phyloP scores from a whole-genome alignment of 2,888 invertebrate genomes.

The Apantesis nais region DNA sequence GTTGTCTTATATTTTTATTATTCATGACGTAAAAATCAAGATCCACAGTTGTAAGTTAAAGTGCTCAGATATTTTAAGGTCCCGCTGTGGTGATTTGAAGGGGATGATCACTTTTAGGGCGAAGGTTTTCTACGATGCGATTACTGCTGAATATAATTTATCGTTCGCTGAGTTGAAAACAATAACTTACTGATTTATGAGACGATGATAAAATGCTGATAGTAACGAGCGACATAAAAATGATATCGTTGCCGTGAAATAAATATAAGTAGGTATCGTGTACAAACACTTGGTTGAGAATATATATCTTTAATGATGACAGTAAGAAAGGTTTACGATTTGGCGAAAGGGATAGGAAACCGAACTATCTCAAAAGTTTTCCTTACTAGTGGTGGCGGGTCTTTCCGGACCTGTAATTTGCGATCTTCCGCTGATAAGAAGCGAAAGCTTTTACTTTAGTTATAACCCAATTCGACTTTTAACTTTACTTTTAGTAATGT shows the following conservation, averaged over 20 bases:
- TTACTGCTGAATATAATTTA: constrained; percentile 13
- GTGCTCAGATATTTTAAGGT: constrained; percentile 57
- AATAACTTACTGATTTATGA: constrained; percentile 11
- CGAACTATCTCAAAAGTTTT: neutral
- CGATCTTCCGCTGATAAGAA: neutral
- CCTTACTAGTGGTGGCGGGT: neutral
- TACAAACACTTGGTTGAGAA: neutral
- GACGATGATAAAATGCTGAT: constrained; percentile 2
- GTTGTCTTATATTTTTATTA: constrained; percentile 80
- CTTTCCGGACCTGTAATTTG: neutral
- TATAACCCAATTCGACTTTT: neutral
- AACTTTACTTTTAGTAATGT: neutral
- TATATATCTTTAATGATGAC: neutral
- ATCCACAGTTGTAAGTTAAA: constrained; percentile 59
- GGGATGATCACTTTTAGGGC: constrained; percentile 49
- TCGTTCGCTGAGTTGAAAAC: constrained; percentile 10
- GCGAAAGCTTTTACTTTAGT: neutral
- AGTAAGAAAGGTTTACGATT: neutral
- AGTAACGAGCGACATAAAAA: neutral
- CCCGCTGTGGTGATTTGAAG: constrained; percentile 52
- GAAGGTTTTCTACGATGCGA: constrained; percentile 27
- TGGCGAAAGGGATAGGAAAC: neutral
- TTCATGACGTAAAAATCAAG: constrained; percentile 71
- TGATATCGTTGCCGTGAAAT: neutral
- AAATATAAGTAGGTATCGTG: neutral